These are phyloP conservation scores for Coleophora flavipennella DNA, from an alignment of 2,888 invertebrate species.

Conservation along the genomic window DNA sequence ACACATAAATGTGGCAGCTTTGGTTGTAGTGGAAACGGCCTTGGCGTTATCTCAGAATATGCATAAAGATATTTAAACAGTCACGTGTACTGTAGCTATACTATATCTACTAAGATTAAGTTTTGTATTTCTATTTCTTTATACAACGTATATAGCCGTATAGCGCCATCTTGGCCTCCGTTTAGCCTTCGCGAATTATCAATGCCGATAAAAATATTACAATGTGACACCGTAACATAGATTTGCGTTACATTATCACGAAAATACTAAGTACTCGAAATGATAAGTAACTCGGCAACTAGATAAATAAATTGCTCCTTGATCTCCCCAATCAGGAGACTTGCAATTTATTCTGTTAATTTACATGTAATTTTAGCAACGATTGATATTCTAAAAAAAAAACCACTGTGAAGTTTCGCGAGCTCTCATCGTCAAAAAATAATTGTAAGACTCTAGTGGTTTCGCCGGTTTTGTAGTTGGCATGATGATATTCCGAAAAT, in stretches of 20 bases:
- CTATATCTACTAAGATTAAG: no score
- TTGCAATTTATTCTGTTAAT: slow-evolving; percentile 4
- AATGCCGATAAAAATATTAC: slow-evolving; percentile 61
- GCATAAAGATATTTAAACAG: slow-evolving; percentile 45
- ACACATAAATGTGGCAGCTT: slow-evolving; percentile 22
- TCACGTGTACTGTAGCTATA: slow-evolving; percentile 15
- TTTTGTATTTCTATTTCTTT: no score
- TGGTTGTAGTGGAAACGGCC: slow-evolving; percentile 37
- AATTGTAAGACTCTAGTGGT: no score
- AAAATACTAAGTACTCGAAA: slow-evolving; percentile 44
- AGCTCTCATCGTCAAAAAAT: background rate
- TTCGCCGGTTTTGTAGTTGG: background rate
- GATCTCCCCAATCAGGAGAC: slow-evolving; percentile 30
- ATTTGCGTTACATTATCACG: slow-evolving; percentile 66
- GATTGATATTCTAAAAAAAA: no score
- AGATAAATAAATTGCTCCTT: slow-evolving; percentile 40
- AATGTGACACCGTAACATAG: slow-evolving; percentile 66
- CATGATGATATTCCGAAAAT: background rate
- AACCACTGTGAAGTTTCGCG: slow-evolving; percentile 10
- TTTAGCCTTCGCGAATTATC: slow-evolving; percentile 53
- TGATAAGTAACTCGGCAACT: slow-evolving; percentile 48
- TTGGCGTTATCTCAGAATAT: slow-evolving; percentile 53
- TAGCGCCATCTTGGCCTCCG: slow-evolving; percentile 46
- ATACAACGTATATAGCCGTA: background rate
- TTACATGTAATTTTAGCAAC: no score